Base-by-base conservation (phyloP, 2,888 invertebrate species). In the Cheiracanthium punctorium region DNA sequence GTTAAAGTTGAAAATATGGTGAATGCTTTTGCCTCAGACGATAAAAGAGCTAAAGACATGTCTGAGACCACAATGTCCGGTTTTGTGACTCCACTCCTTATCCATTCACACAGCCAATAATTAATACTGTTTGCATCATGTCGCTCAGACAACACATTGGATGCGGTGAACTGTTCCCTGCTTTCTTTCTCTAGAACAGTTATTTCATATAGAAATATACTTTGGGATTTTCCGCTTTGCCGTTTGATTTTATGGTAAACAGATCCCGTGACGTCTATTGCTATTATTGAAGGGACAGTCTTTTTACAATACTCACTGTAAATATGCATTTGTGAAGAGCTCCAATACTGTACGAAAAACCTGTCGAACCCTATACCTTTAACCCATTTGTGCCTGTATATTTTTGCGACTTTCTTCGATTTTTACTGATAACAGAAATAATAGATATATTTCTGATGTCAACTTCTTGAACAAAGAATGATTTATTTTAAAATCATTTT, bases 101-200 rank as follows among this genome's bases (percentile, higher is more conserved):
- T 1, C 58, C 58, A 58, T 58, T n/a, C 58, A n/a, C n/a, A n/a
- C n/a, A 58, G 8, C 58, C 58, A 58, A 58, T 24, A 58, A 20
- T 58, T 14, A n/a, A 58, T 58, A 4, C n/a, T 58, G 20, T 58
- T 58, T 58, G 58, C 28, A 58, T 58, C 58, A 58, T 58, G 58
- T 58, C n/a, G 12, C 58, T 58, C 58, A 10, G 58, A 24, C 8
- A 58, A 24, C 58, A 58, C n/a, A 20, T 58, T 58, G 0, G 58
- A n/a, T n/a, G 20, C 58, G 28, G 58, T 24, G n/a, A n/a, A 58
- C 20, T 58, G 58, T 14, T 58, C 8, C n/a, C 28, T 20, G 4
- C 0, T 10, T 24, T 58, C 20, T 58, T 8, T 58, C 12, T 58
- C 58, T 10, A 20, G 28, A 58, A 58, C 28, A 14, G 58, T 58